A percentile compares a stretch with the other conserved stretches of the same genome.
These are phyloP conservation scores for Hoplias malabaricus DNA, from an alignment of 2,113 vertebrate species.

Conservation along the genomic window DNA sequence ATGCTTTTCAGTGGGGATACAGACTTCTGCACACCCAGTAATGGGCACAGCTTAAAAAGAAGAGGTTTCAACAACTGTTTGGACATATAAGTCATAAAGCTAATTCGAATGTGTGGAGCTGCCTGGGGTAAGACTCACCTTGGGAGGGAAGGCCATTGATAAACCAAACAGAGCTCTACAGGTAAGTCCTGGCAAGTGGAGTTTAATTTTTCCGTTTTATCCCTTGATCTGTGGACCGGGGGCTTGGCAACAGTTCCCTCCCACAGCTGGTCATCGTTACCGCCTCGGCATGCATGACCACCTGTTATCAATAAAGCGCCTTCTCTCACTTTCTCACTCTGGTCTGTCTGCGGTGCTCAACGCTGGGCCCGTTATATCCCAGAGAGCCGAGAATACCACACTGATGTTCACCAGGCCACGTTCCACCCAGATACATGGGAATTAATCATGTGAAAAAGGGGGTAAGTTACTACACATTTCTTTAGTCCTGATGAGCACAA, in stretches of 20 bases:
- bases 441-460: slow-evolving; percentile 66
- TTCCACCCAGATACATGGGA: slow-evolving; percentile 43
- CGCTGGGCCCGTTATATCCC: slow-evolving; percentile 26
- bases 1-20: too few relatives aligned
- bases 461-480: slow-evolving; percentile 60
- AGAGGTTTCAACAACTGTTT: too few relatives aligned
- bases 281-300: slow-evolving; percentile 62
- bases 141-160: too few relatives aligned
- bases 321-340: slow-evolving; percentile 39
- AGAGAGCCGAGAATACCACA: slow-evolving; percentile 38
- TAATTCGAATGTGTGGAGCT: too few relatives aligned
- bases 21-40: too few relatives aligned
- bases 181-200: slow-evolving; percentile 20
- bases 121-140: too few relatives aligned
- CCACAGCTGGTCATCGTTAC: slow-evolving; percentile 69
- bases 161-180: slow-evolving; percentile 28
- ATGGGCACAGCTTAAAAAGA: too few relatives aligned
- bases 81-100: too few relatives aligned
- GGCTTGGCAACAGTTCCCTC: slow-evolving; percentile 41
- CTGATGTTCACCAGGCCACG: slow-evolving; percentile 36
- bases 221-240: slow-evolving; percentile 20
- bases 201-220: background rate
- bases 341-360: slow-evolving; percentile 28
- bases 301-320: slow-evolving; percentile 68
- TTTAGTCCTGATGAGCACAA: slow-evolving; percentile 40